phyloP scores from a whole-genome alignment of 2,113 vertebrate genomes.

The Barbus barbus region DNA sequence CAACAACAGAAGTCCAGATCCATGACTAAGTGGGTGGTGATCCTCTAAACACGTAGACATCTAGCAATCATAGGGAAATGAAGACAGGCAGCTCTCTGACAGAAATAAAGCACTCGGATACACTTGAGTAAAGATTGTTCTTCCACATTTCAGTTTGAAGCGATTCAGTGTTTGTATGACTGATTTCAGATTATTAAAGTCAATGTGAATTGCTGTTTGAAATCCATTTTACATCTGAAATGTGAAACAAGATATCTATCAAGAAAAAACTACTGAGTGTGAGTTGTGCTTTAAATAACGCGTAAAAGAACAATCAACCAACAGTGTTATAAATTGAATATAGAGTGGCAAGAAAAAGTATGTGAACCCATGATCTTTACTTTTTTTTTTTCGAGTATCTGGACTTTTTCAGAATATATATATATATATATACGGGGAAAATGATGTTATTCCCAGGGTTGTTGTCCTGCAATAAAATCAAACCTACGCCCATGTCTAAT shows the following conservation, averaged over 20 bases:
- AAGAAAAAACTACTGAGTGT: background rate
- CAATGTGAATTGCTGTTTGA: background rate
- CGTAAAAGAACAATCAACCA: background rate
- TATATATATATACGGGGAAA: no score
- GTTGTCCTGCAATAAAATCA: background rate
- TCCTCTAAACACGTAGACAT: conserved; percentile 27
- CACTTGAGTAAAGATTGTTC: background rate
- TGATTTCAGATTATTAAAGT: background rate
- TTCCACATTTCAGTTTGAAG: background rate
- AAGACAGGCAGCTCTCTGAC: conserved; percentile 11
- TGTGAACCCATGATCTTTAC: background rate
- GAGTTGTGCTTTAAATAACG: background rate
- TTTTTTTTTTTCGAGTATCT: no score
- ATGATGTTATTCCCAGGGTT: no score
- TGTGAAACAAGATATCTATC: background rate
- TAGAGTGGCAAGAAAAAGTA: background rate
- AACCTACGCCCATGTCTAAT: background rate
- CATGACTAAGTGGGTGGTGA: conserved; percentile 43
- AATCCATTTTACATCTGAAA: background rate
- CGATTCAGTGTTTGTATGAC: background rate
- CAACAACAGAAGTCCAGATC: conserved; percentile 29
- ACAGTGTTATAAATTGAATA: background rate
- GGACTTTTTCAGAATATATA: no score
- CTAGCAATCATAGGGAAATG: conserved; percentile 27
- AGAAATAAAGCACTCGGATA: background rate